phyloP scores from a whole-genome alignment of 2,113 vertebrate species.

The Neopipo cinnamomea region DNA sequence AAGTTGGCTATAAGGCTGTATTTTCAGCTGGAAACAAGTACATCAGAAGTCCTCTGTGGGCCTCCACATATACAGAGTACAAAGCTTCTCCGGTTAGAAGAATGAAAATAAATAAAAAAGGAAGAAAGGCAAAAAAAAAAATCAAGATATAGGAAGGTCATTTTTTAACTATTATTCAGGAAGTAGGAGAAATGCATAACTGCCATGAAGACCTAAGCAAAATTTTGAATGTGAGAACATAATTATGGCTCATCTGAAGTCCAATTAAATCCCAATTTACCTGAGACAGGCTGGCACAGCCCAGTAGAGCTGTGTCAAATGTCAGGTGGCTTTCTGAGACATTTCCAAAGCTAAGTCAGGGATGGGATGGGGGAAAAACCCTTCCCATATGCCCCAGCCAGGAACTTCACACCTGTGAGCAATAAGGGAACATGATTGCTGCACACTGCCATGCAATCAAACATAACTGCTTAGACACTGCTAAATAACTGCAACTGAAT shows the following conservation, averaged over 20 bases:
- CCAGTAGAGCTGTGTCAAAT: background rate
- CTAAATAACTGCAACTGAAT: background rate
- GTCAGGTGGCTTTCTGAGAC: background rate
- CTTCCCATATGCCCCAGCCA: background rate
- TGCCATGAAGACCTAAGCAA: background rate
- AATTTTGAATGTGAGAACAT: background rate
- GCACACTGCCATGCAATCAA: fast-evolving
- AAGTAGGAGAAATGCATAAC: background rate
- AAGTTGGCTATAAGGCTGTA: background rate
- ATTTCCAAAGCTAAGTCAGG: background rate
- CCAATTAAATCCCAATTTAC: background rate
- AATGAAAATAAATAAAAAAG: background rate
- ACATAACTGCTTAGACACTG: background rate
- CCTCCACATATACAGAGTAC: background rate
- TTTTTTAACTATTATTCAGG: background rate
- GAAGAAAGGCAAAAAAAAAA: background rate
- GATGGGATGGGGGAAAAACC: background rate
- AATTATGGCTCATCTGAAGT: background rate
- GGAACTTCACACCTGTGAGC: background rate
- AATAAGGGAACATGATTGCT: background rate
- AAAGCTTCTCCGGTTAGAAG: background rate
- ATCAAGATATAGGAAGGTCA: background rate
- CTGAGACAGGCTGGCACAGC: background rate
- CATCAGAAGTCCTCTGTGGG: background rate
- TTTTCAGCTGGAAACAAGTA: background rate